Conservation (phyloP, 2,797 vertebrate genomes). For the Okamejei kenojei region DNA sequence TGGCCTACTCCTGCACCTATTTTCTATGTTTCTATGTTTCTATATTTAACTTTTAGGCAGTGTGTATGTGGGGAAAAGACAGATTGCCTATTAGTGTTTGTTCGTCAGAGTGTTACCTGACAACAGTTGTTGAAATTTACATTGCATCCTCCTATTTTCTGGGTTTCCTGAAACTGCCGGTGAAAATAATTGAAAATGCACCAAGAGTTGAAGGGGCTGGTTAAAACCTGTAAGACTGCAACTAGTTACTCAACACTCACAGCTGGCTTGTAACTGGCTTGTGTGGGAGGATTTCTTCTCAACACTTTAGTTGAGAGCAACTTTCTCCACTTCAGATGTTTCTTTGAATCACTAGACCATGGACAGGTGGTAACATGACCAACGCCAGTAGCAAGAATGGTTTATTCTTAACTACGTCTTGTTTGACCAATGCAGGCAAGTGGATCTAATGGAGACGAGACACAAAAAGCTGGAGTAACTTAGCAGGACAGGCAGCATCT, state of each 20-base stretch:
- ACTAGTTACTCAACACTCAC: background rate
- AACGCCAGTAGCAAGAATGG: too few relatives aligned
- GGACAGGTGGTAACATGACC: background rate
- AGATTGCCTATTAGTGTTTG: background rate
- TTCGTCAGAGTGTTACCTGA: background rate
- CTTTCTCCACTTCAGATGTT: background rate
- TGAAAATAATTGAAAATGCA: background rate
- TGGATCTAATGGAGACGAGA: too few relatives aligned
- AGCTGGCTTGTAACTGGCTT: background rate
- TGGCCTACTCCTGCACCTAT: too few relatives aligned
- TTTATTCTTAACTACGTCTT: too few relatives aligned
- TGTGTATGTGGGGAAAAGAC: background rate
- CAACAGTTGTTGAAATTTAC: background rate
- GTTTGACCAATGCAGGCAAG: too few relatives aligned
- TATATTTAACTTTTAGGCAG: background rate
- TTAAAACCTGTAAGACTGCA: background rate
- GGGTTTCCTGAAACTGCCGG: background rate
- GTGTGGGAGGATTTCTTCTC: background rate
- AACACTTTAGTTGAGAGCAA: background rate
- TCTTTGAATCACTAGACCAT: background rate
- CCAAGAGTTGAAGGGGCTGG: background rate
- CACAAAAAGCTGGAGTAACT: too few relatives aligned
- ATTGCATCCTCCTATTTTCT: background rate
- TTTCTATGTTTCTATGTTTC: too few relatives aligned
- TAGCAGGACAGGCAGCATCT: too few relatives aligned